These are phyloP conservation scores for Crossaster papposus DNA, from an alignment of 53 echinoderm and acorn worm genomes.

Conservation along the genomic window DNA sequence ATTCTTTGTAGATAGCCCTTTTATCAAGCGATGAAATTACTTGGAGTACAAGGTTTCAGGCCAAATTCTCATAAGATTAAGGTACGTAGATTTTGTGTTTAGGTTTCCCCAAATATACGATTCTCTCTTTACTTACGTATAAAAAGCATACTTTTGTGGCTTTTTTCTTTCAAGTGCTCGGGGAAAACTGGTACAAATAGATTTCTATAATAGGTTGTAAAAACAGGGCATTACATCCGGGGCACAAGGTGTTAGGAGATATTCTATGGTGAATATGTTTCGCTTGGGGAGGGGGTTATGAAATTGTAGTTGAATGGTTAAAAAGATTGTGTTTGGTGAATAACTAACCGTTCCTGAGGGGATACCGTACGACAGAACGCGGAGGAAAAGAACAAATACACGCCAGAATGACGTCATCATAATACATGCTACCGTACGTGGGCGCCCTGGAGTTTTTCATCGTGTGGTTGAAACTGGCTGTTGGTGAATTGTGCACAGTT, in stretches of 20 bases:
- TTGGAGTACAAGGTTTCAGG: slow-evolving; percentile 21
- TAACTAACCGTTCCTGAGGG: too few species aligned
- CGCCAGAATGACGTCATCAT: neutral
- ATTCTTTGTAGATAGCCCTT: slow-evolving; percentile 24
- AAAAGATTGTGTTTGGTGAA: neutral
- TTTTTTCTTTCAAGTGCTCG: neutral
- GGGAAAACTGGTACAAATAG: neutral
- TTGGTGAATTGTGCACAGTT: neutral
- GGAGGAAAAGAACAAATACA: neutral
- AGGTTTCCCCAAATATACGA: neutral
- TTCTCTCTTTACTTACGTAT: neutral
- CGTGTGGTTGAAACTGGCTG: too few species aligned
- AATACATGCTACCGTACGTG: neutral
- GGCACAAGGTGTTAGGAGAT: neutral
- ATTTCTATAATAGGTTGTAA: neutral
- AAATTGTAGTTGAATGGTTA: neutral
- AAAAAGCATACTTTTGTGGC: neutral
- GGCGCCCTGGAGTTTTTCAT: neutral
- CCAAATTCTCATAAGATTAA: neutral
- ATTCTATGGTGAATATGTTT: neutral
- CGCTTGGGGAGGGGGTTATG: neutral
- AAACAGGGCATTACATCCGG: neutral
- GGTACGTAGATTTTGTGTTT: neutral
- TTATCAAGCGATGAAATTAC: slow-evolving; percentile 33
- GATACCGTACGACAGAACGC: neutral